Evolutionary conservation across 1,140 invertebrate genomes (phyloP), one percentile per base, ranked within the genome.

Genomic region (Formica selysi): DNA sequence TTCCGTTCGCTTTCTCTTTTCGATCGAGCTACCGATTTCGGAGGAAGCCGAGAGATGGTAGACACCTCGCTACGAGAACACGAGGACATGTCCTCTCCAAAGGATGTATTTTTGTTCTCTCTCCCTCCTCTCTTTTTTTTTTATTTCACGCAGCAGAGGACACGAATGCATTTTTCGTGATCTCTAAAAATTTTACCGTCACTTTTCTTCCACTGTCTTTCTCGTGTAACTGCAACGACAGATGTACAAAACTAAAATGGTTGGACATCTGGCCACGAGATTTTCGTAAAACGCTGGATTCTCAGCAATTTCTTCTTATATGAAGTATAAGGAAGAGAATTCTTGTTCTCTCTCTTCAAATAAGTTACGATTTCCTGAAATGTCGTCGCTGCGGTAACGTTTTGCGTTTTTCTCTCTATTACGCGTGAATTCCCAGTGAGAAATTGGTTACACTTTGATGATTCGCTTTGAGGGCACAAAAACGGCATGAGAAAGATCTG

Each of bases 1-100:
- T 90, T 89, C 88, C 64, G 87, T 89, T 91, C 88, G 89, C 92
- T 92, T 92, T 92, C 92, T 91, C 91, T 91, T 91, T 87, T 84
- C 85, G 80, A 89, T 89, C 88, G 74, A 48, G 61, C 70, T 78
- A 89, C 54, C 87, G 87, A 89, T 89, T 89, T 89, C 87, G 84
- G 87, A 48, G 76, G 83, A 86, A 81, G 70, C n/a, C 76, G 73
- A 61, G 73, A 74, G 41, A 74, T 26, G 64, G 68, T 26, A 22
- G 36, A 70, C 87, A 48, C 48, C 87, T 74, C 26, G 41, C 11
- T 54, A 44, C 76, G 51, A 85, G 81, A 80, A 70, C 38, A 57
- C 65, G 48, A 6, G n/a, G 36, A 41, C 32, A 1, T 54, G 26
- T 11, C 41, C 51, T 57, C 22, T 22, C 11, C 16, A 22, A 26